Percentiles rank a stretch among this genome's conserved stretches.
Conservation (phyloP, 2,797 vertebrate species). For the Sebastes trivittatus region DNA sequence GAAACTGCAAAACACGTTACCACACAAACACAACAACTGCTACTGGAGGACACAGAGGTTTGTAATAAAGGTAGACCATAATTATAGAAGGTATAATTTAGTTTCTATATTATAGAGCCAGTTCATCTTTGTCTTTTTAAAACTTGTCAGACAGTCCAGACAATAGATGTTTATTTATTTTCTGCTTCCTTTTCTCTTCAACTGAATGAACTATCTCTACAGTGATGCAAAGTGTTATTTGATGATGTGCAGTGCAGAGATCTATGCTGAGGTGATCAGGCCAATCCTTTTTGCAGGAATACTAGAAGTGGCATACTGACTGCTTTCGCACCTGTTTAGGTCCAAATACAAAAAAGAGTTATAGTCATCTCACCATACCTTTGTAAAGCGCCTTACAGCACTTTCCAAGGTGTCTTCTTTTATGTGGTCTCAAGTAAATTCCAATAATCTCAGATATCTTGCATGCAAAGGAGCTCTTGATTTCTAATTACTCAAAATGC, state of each 20-base stretch:
- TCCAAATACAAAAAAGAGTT: not conserved
- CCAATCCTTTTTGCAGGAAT: conserved; percentile 58
- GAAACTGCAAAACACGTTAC: conserved; percentile 9
- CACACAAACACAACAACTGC: conserved; percentile 3
- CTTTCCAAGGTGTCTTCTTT: not conserved
- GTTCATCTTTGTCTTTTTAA: not conserved
- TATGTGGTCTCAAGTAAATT: conserved; percentile 3
- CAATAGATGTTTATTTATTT: not conserved
- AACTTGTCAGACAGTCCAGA: not conserved
- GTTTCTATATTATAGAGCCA: not conserved
- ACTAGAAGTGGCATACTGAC: not conserved
- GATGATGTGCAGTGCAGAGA: conserved; percentile 15
- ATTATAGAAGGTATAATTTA: not conserved
- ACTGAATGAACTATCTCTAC: not conserved
- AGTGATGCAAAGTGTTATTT: not conserved
- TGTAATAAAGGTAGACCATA: not conserved
- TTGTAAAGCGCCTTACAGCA: conserved; percentile 11
- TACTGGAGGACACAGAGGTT: not conserved
- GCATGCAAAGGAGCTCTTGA: conserved; percentile 32
- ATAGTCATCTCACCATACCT: not conserved
- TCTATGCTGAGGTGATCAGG: conserved; percentile 25
- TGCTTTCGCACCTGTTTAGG: not conserved
- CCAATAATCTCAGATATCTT: conserved; percentile 17
- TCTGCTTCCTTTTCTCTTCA: not conserved
- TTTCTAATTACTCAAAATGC: conserved; percentile 40